Conservation (phyloP, 2,113 vertebrate genomes). For the Ploceus nigricollis region DNA sequence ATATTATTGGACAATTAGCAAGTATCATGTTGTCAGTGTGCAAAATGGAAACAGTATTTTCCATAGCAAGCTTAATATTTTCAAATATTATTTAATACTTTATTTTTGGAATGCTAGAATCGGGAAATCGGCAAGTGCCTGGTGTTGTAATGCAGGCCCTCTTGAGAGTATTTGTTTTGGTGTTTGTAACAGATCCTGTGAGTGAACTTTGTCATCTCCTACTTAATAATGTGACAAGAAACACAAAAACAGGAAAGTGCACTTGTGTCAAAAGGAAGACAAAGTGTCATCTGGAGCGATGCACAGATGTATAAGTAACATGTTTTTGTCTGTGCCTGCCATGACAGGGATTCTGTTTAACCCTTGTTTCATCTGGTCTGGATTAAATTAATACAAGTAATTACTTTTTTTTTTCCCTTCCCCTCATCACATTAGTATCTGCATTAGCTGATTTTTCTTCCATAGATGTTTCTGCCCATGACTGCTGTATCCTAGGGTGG, state of each 20-base stretch:
- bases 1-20: background rate
- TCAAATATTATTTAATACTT: background rate
- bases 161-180: background rate
- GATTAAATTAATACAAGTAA: background rate
- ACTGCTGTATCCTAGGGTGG: accelerated
- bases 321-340: background rate
- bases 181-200: background rate
- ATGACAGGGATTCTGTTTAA: background rate
- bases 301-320: background rate
- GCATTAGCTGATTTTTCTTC: background rate
- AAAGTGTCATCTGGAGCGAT: background rate
- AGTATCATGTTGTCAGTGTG: background rate
- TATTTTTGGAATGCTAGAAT: background rate
- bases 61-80: background rate
- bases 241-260: background rate
- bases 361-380: background rate
- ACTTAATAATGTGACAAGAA: background rate
- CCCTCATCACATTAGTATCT: background rate
- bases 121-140: background rate
- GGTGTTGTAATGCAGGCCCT: background rate
- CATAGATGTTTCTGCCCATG: background rate
- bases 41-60: background rate
- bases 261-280: background rate
- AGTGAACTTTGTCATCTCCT: background rate
- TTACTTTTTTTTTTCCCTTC: background rate